Base-by-base conservation (phyloP, 2,888 invertebrate genomes). In the Plebejus argus region DNA sequence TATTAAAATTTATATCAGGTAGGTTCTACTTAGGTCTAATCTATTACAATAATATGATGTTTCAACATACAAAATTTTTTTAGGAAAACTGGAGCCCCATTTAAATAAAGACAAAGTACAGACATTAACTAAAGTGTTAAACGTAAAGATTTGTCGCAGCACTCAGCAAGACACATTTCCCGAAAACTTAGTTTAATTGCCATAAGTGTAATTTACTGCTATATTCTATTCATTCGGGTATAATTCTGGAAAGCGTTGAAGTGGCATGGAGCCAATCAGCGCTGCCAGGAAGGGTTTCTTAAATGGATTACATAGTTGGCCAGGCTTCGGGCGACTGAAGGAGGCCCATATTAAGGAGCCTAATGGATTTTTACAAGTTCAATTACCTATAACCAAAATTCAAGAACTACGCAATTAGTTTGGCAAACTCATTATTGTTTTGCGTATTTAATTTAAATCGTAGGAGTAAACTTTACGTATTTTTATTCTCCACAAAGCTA, bases 121-220 rank as follows among this genome's bases (percentile, higher is more conserved):
- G 66, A 66, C 66, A 33, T 28, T 28, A 66, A 66, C 66, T 66
- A 28, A 66, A 66, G 66, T 66, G 66, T 28, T 20, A 66, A 66
- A 33, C 15, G 28, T 66, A 66, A 66, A 49, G 45, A 49, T 49
- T 74, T 49, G 74, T 49, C 74, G 74, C 74, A 53, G 74, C 53
- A 74, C 74, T 33, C 28, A 49, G 49, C 74, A 15, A 74, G 74
- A 74, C 74, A 72, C 72, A 74, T 74, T 53, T 53, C 45, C 74
- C 45, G 18, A 71, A 45, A 74, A 49, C 74, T 74, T 28, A 15
- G 18, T 74, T 74, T 74, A 74, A 74, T 53, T 74, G 74, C 18
- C 28, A 53, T 74, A 74, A 74, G 74, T 74, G 28, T 18, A 53
- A 74, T 74, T 49, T 74, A 74, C 49, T 49, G 28, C 66, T 33